Conservation (phyloP, 2,797 vertebrate species). For the Balearica regulorum region DNA sequence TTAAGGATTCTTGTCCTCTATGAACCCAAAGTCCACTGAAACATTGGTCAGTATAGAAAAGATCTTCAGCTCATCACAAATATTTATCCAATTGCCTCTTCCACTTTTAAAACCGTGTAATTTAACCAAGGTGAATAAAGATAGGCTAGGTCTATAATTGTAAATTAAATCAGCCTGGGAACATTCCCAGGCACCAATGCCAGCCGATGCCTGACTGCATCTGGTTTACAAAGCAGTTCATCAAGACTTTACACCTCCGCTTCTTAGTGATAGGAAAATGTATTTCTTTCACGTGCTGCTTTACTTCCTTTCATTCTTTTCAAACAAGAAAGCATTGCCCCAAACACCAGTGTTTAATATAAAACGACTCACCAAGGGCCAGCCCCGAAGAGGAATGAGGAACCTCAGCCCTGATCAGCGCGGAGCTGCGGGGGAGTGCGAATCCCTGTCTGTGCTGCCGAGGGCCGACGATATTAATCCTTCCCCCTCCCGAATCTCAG, state of each 20-base stretch:
- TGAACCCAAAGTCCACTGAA: background rate
- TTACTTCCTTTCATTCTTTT: background rate
- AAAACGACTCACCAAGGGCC: background rate
- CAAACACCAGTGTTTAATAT: rapidly evolving
- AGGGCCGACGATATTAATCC: background rate
- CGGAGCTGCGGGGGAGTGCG: background rate
- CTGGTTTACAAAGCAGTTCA: background rate
- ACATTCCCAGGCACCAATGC: background rate
- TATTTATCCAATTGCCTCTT: background rate
- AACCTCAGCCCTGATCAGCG: background rate
- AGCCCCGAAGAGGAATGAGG: background rate
- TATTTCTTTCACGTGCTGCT: background rate
- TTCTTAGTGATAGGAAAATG: background rate
- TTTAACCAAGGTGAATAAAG: background rate
- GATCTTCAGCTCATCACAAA: background rate
- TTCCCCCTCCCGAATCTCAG: background rate
- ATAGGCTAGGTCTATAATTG: background rate
- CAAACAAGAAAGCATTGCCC: background rate
- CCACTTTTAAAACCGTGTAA: background rate
- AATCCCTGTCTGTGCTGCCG: rapidly evolving
- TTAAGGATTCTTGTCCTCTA: background rate
- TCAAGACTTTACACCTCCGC: background rate
- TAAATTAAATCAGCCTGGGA: background rate
- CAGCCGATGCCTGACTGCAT: background rate
- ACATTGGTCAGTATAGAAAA: too few species aligned